Evolutionary conservation across 2,888 invertebrate genomes (phyloP).

Genomic region (Ornithoptera alexandrae): DNA sequence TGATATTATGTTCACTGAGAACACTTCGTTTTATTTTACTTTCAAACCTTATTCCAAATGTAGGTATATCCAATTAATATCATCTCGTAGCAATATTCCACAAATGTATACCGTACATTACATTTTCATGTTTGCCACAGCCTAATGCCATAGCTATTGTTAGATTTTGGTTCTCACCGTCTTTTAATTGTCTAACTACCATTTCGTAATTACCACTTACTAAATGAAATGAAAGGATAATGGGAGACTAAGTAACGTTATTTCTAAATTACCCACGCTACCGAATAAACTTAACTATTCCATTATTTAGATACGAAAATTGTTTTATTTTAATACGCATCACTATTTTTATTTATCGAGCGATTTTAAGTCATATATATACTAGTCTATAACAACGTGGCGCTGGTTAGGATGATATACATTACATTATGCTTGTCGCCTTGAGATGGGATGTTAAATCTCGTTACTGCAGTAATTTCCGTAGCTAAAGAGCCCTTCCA

Average conservation of each 20-base stretch:
- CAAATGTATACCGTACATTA: conserved; percentile 33
- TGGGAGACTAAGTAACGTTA: conserved; percentile 54
- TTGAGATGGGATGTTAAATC: too few relatives aligned
- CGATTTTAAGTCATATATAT: not conserved
- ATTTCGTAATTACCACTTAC: conserved; percentile 69
- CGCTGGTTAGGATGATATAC: too few relatives aligned
- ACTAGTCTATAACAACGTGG: too few relatives aligned
- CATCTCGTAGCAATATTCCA: not conserved
- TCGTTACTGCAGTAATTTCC: too few relatives aligned
- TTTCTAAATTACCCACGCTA: conserved; percentile 59
- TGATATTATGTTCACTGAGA: too few relatives aligned
- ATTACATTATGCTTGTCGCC: too few relatives aligned
- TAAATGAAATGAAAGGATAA: conserved; percentile 70
- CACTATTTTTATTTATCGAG: not conserved
- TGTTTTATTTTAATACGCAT: not conserved
- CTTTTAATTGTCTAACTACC: conserved; percentile 69
- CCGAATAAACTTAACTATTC: conserved; percentile 42
- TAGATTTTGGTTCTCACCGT: conserved; percentile 71
- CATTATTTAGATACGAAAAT: conserved; percentile 7
- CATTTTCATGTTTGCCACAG: conserved; percentile 52
- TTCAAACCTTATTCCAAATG: not conserved
- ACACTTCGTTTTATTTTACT: not conserved
- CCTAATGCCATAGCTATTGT: conserved; percentile 64
- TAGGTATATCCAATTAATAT: not conserved
- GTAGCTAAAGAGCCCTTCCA: too few relatives aligned